A percentile compares a stretch with the other conserved stretches of the same genome.
Conservation (phyloP, 2,797 vertebrate species). For the Propithecus deckenii region DNA sequence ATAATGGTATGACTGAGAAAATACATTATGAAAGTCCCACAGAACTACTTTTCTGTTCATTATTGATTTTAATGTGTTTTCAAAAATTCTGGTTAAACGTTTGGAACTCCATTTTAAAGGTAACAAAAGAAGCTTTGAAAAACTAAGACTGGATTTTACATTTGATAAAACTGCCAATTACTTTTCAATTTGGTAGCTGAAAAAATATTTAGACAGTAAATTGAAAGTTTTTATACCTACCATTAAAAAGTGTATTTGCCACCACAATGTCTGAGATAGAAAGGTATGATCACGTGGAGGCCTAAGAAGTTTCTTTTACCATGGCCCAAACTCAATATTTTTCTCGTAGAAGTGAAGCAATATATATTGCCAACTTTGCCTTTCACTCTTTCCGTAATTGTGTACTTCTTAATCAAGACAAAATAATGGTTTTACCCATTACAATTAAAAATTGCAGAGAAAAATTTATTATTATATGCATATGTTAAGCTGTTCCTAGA, state of each 20-base stretch:
- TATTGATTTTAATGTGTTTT: constrained; percentile 58
- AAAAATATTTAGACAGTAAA: constrained; percentile 42
- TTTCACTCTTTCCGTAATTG: neutral
- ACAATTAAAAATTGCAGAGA: neutral
- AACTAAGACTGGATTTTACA: constrained; percentile 47
- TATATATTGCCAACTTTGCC: neutral
- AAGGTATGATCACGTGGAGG: neutral
- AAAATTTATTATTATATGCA: neutral
- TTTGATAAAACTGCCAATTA: constrained; percentile 39
- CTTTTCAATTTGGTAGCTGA: constrained; percentile 44
- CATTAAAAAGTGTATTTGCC: neutral
- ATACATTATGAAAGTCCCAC: constrained; percentile 1
- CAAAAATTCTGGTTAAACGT: constrained; percentile 43
- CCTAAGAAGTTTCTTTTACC: neutral
- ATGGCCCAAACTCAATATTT: neutral
- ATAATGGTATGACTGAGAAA: neutral
- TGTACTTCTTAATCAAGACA: neutral
- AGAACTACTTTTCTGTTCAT: neutral
- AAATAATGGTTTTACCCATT: neutral
- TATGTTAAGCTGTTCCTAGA: neutral
- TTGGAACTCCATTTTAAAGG: constrained; percentile 54
- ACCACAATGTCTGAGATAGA: neutral
- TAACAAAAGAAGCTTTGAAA: constrained; percentile 53
- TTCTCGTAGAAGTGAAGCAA: neutral
- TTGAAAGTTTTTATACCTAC: constrained; percentile 11